Evolutionary conservation across 2,797 vertebrate species (phyloP), one percentile per base, ranked within the genome.

Genomic region (Lophotriccus pileatus): DNA sequence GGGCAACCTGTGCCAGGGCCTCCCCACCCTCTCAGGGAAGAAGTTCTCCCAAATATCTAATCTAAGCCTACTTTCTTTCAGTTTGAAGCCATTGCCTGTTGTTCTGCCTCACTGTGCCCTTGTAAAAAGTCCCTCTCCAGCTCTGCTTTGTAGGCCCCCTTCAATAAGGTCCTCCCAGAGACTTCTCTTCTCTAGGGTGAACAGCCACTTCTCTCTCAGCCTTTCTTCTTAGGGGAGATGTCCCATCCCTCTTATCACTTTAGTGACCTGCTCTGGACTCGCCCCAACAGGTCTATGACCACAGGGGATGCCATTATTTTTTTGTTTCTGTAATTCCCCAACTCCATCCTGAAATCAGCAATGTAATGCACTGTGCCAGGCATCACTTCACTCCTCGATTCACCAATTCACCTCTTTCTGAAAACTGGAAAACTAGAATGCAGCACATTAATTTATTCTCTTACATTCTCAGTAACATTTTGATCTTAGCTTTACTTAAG

Each of bases 321-420:
- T 4, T 8, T 30, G 2, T 72, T 78, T 69, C 0, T 0, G 20
- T 63, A 68, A 62, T 18, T 86, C 10, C 50, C 36, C 58, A 44
- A 8, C 14, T 39, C 64, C 27, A 21, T 25, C 58, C 30, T 66
- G 53, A 37, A 39, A 24, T 22, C 30, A 25, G 3, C 6, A 1
- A 0, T 8, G 5, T 44, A 25, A 49, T 7, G 21, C 0, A 1
- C 32, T 28, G 5, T 9, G 14, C 53, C 13, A 10, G 22, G 36
- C n/a, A 20, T 50, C 21, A 1, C 18, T 67, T 64, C 19, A 2
- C 9, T 12, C 19, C 79, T 59, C 59, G 27, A 49, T 59, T 47
- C 18, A 30, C 3, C 21, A n/a, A 50, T 56, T 47, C 16, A 30
- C 4, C 21, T 49, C 78, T 17, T 78, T 24, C 52, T 68, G 14